phyloP scores from a whole-genome alignment of 2,113 vertebrate species.

The Dasypus novemcinctus region DNA sequence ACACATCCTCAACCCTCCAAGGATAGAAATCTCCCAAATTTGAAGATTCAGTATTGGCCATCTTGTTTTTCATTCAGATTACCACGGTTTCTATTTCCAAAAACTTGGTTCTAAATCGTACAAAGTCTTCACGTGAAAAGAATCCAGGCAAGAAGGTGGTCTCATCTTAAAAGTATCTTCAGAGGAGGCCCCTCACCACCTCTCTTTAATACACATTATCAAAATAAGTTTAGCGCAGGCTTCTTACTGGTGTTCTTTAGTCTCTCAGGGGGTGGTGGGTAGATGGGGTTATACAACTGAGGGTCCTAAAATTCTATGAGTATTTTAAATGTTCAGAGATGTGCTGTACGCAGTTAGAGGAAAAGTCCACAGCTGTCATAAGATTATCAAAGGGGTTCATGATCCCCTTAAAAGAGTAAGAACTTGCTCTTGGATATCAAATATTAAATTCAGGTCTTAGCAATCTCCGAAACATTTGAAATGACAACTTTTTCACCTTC shows the following conservation, averaged over 20 bases:
- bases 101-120: slow-evolving; percentile 6
- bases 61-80: neutral
- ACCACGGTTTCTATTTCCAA: slow-evolving; percentile 31
- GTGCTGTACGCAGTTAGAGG: neutral
- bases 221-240: neutral
- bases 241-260: neutral
- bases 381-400: neutral
- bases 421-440: slow-evolving; percentile 30
- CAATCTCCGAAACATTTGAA: slow-evolving; percentile 26
- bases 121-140: slow-evolving; percentile 19
- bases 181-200: neutral
- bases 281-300: neutral
- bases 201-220: neutral
- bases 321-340: neutral
- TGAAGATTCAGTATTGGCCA: neutral
- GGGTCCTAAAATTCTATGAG: neutral
- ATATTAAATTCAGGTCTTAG: slow-evolving; percentile 41
- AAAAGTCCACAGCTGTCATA: neutral
- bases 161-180: neutral
- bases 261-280: neutral
- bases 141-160: neutral
- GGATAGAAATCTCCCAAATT: neutral
- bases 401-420: neutral
- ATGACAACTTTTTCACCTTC: slow-evolving; percentile 23
- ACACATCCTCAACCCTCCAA: neutral